A percentile compares a stretch with the other conserved stretches of the same genome.
These are phyloP conservation scores for Dendrocincla fuliginosa DNA, from an alignment of 2,797 vertebrate species.

Conservation along the genomic window DNA sequence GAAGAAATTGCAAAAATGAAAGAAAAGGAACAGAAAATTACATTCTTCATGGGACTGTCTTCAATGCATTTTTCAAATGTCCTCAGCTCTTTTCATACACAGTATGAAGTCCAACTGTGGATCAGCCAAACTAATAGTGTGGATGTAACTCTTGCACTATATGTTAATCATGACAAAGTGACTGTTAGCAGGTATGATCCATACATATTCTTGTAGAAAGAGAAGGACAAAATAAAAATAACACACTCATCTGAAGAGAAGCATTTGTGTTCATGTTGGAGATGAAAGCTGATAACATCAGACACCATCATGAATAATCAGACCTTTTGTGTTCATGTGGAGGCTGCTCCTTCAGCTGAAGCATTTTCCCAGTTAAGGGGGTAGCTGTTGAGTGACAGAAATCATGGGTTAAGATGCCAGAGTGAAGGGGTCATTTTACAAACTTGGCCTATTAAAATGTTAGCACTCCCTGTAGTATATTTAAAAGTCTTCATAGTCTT, in stretches of 20 bases:
- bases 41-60: not conserved
- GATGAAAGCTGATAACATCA: not conserved
- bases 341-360: not conserved
- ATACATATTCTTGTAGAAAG: not conserved
- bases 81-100: not conserved
- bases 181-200: not conserved
- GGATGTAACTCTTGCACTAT: not conserved
- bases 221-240: not conserved
- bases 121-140: not conserved
- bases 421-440: not conserved
- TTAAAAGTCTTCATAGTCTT: not conserved
- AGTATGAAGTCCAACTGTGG: not conserved
- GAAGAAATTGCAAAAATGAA: not conserved
- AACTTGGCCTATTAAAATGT: not conserved
- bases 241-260: not conserved
- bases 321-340: not conserved
- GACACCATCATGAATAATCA: not conserved
- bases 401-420: not conserved
- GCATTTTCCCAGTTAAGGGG: not conserved
- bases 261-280: not conserved
- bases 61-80: not conserved
- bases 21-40: not conserved
- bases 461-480: not conserved
- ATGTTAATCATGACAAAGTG: not conserved
- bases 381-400: conserved; percentile 10